Percentiles rank a stretch among this genome's conserved stretches.
These are phyloP conservation scores for Epicauta chinensis DNA, from an alignment of 1,140 invertebrate species.

Conservation along the genomic window DNA sequence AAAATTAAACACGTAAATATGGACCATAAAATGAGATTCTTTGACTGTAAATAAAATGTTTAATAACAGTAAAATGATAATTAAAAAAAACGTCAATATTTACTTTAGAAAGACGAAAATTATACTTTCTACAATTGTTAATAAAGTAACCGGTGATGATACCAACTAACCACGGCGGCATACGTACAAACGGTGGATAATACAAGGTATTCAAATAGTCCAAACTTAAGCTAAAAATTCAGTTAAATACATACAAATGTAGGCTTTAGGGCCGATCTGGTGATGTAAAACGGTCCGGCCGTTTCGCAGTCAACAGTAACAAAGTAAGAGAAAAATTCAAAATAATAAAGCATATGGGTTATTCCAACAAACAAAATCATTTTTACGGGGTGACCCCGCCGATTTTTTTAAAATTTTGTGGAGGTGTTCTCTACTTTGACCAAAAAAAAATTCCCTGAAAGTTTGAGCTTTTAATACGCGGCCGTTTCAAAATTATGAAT, in stretches of 20 bases:
- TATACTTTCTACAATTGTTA: background rate
- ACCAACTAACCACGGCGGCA: conserved; percentile 8
- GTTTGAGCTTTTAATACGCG: too few species aligned
- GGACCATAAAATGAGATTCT: background rate
- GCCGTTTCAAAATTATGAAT: too few species aligned
- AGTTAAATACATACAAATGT: too few species aligned
- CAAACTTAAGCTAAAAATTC: conserved; percentile 3
- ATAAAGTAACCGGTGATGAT: conserved; percentile 9
- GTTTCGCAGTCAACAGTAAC: too few species aligned
- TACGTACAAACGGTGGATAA: background rate
- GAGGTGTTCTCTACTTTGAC: too few species aligned
- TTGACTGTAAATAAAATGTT: too few species aligned
- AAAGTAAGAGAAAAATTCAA: too few species aligned
- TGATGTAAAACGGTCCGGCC: background rate
- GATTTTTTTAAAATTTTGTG: too few species aligned
- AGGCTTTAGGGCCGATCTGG: background rate
- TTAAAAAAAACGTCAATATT: background rate
- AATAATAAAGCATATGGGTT: too few species aligned
- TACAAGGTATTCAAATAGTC: background rate
- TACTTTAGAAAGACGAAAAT: background rate
- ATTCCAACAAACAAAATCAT: too few species aligned
- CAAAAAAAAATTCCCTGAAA: too few species aligned
- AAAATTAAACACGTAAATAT: background rate
- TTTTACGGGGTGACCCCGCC: too few species aligned
- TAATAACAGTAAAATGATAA: background rate